Percentiles rank a stretch among this genome's conserved stretches.
Evolutionary conservation across 2,797 vertebrate species (phyloP).

Genomic region (Gymnothorax reevesii): DNA sequence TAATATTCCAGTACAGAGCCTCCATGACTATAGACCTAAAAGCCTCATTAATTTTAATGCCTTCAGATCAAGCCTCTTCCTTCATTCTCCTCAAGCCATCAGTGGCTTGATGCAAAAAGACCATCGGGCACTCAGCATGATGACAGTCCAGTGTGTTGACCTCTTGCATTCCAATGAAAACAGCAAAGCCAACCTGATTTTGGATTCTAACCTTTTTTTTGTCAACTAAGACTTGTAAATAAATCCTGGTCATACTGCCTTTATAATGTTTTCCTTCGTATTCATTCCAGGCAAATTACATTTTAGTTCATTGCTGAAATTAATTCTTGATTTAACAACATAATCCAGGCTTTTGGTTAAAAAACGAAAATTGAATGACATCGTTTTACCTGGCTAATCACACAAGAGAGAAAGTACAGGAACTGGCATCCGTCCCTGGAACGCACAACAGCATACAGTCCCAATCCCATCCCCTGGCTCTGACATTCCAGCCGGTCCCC

Average conservation of each 20-base stretch:
- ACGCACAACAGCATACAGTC: neutral
- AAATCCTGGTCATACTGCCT: neutral
- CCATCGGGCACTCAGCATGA: neutral
- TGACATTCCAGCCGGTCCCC: neutral
- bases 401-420: neutral
- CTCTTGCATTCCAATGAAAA: neutral
- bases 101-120: neutral
- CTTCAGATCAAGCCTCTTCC: constrained; percentile 28
- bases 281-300: neutral
- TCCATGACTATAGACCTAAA: constrained; percentile 47
- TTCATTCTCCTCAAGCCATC: constrained; percentile 19
- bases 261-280: neutral
- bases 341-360: neutral
- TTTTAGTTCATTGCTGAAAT: neutral
- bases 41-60: constrained; percentile 52
- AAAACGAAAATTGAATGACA: neutral
- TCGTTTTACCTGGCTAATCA: neutral
- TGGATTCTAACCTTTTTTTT: neutral
- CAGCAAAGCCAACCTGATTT: neutral
- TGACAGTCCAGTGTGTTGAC: neutral
- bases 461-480: neutral
- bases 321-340: neutral
- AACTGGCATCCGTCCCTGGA: neutral
- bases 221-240: neutral
- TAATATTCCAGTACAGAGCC: constrained; percentile 64